These are phyloP conservation scores for Falcunculus frontatus DNA, from an alignment of 2,113 vertebrate species.

Conservation along the genomic window DNA sequence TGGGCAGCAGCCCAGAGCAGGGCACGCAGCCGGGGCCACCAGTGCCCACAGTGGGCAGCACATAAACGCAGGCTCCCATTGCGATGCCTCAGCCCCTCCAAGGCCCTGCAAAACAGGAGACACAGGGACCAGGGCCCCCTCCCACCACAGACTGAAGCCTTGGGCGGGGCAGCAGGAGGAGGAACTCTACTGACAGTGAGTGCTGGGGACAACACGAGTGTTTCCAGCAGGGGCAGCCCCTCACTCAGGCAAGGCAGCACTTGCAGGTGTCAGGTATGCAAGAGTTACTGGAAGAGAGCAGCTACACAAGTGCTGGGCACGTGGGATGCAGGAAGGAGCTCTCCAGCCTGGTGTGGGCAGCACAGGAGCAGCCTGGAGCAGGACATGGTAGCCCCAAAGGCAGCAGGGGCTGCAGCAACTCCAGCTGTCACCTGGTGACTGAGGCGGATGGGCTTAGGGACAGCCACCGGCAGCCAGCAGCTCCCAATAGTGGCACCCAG, in stretches of 20 bases:
- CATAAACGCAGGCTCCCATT: accelerated
- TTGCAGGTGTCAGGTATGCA: accelerated
- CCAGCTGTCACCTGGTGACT: neutral
- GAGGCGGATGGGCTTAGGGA: neutral
- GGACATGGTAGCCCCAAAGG: neutral
- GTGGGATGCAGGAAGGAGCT: neutral
- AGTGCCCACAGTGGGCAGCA: neutral
- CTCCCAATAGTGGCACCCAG: neutral
- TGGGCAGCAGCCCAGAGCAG: neutral
- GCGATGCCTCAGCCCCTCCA: neutral
- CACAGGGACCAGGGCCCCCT: accelerated
- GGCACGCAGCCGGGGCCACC: accelerated
- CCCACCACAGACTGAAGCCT: neutral
- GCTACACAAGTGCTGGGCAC: neutral
- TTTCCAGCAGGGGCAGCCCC: neutral
- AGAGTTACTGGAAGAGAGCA: neutral
- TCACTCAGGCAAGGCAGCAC: neutral
- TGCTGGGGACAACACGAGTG: accelerated
- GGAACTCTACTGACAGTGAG: neutral
- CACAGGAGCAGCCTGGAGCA: neutral
- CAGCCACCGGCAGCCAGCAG: neutral
- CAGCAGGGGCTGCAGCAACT: neutral
- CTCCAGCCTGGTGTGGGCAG: neutral
- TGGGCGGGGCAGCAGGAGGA: neutral
- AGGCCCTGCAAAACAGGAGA: neutral